Conservation (phyloP, 2,888 invertebrate genomes). For the Fabriciana adippe region DNA sequence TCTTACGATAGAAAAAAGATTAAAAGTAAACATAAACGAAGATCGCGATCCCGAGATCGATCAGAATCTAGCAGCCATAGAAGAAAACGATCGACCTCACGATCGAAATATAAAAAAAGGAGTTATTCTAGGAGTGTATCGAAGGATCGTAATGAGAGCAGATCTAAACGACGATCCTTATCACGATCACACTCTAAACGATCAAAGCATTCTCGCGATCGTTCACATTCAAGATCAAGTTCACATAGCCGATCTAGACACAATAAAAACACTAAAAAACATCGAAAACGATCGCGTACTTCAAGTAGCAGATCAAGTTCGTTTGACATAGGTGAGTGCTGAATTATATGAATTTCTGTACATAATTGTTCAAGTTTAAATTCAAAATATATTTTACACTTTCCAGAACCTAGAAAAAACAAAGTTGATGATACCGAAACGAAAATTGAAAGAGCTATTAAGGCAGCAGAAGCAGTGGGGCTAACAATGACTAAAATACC, state of each 20-base stretch:
- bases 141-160: slow-evolving; percentile 67
- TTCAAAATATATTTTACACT: not conserved
- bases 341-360: not conserved
- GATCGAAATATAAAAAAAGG: slow-evolving; percentile 58
- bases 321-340: slow-evolving; percentile 63
- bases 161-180: slow-evolving; percentile 61
- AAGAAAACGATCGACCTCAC: slow-evolving; percentile 64
- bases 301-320: slow-evolving; percentile 68
- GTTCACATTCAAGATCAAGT: slow-evolving; percentile 63
- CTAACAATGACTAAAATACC: slow-evolving; percentile 78
- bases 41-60: slow-evolving; percentile 68
- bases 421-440: slow-evolving; percentile 71
- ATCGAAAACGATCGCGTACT: slow-evolving; percentile 59
- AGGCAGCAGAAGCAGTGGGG: slow-evolving; percentile 77
- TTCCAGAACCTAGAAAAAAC: slow-evolving; percentile 57
- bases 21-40: slow-evolving; percentile 67
- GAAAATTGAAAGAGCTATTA: slow-evolving; percentile 75
- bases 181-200: slow-evolving; percentile 63
- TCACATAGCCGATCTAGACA: slow-evolving; percentile 62
- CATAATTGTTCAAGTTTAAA: not conserved
- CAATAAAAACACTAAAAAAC: slow-evolving; percentile 58
- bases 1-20: slow-evolving; percentile 70
- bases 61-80: slow-evolving; percentile 64
- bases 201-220: slow-evolving; percentile 50
- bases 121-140: slow-evolving; percentile 74